Percentiles rank a stretch among this genome's conserved stretches.
phyloP scores from a whole-genome alignment of 2,888 invertebrate genomes.

The Geophilus truncorum region DNA sequence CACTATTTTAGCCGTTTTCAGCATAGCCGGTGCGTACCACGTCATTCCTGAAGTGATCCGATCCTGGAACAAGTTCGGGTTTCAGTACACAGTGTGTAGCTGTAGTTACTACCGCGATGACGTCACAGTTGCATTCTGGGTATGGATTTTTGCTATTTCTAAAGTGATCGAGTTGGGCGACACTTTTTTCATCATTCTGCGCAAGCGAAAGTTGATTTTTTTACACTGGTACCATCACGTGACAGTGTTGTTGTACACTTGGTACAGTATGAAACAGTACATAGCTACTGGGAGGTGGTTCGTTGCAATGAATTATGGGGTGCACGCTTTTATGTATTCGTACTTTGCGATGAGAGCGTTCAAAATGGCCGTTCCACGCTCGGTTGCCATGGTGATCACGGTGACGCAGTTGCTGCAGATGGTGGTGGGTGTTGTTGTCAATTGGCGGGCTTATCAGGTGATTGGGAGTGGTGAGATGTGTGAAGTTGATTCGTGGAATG shows the following conservation, averaged over 20 bases:
- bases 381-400: constrained; percentile 84
- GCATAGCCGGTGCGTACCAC: constrained; percentile 49
- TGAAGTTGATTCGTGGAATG: constrained; percentile 76
- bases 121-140: constrained; percentile 43
- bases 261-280: constrained; percentile 53
- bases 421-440: constrained; percentile 87
- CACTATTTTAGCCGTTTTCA: constrained; percentile 51
- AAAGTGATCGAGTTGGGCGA: constrained; percentile 95
- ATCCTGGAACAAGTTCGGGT: constrained; percentile 46
- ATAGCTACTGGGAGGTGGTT: constrained; percentile 66
- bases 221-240: constrained; percentile 70
- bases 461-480: constrained; percentile 61
- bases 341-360: constrained; percentile 83
- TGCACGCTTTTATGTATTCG: constrained; percentile 85
- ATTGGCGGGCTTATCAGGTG: constrained; percentile 74
- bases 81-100: constrained; percentile 51
- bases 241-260: constrained; percentile 48
- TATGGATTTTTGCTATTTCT: constrained; percentile 63
- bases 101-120: constrained; percentile 38
- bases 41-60: constrained; percentile 50
- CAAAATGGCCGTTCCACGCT: constrained; percentile 70
- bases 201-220: constrained; percentile 90
- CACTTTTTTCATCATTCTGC: constrained; percentile 80
- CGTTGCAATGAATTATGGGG: constrained; percentile 84
- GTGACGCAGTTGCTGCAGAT: constrained; percentile 85